These are phyloP conservation scores for Sylvia atricapilla DNA, from an alignment of 2,113 vertebrate genomes.

Conservation along the genomic window DNA sequence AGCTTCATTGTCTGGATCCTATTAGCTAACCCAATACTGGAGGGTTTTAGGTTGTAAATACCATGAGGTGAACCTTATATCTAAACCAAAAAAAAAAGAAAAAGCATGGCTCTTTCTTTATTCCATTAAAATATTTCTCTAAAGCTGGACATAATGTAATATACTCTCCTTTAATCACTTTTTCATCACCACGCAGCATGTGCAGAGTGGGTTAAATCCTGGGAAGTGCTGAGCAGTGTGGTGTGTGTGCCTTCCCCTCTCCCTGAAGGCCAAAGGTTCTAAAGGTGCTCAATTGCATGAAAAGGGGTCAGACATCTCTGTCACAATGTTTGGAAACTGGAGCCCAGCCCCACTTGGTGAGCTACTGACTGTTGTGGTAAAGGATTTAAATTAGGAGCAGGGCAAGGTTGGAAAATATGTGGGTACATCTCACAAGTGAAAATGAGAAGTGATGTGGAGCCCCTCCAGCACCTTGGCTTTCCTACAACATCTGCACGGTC, in stretches of 20 bases:
- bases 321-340: not conserved
- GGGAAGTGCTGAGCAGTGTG: not conserved
- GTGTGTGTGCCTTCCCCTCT: not conserved
- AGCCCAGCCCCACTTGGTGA: not conserved
- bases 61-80: constrained; percentile 14
- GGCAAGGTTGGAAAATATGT: not conserved
- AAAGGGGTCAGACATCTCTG: not conserved
- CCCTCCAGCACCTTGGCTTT: not conserved
- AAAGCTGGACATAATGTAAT: constrained; percentile 28
- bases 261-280: not conserved
- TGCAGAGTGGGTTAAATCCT: not conserved
- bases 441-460: not conserved
- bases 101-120: not conserved
- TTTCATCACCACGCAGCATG: not conserved
- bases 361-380: not conserved
- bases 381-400: not conserved
- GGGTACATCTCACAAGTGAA: not conserved
- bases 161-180: not conserved
- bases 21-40: constrained; percentile 18
- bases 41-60: constrained; percentile 44
- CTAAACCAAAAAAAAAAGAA: not conserved
- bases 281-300: not conserved
- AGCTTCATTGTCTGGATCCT: constrained; percentile 46
- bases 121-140: constrained; percentile 23
- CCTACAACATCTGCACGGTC: not conserved